These are phyloP conservation scores for Gastrophysa polygoni DNA, from an alignment of 2,888 invertebrate genomes.

Conservation along the genomic window DNA sequence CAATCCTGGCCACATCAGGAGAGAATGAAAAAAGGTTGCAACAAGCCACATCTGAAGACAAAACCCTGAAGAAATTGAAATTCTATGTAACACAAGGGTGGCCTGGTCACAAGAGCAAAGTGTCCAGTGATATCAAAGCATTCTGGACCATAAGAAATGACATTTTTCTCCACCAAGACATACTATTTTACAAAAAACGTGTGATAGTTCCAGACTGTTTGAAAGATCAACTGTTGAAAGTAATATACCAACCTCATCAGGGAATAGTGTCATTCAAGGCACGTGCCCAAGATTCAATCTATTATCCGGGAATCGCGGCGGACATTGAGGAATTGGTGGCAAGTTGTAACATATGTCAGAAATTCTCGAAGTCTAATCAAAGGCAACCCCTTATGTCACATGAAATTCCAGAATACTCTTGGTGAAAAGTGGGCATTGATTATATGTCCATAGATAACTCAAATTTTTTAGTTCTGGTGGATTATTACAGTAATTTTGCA, in stretches of 20 bases:
- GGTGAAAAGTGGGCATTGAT: slow-evolving; percentile 26
- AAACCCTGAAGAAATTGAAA: background rate
- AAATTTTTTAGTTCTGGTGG: slow-evolving; percentile 19
- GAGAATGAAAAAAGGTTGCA: slow-evolving; percentile 11
- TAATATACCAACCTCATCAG: slow-evolving; percentile 15
- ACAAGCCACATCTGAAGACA: background rate
- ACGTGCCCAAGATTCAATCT: slow-evolving; percentile 35
- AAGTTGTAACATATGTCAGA: slow-evolving; percentile 20
- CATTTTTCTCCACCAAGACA: background rate
- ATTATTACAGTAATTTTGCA: slow-evolving; percentile 1
- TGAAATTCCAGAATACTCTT: slow-evolving; percentile 20
- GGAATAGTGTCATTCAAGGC: slow-evolving; percentile 24
- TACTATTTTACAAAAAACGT: slow-evolving; percentile 12
- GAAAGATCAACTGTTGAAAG: slow-evolving; percentile 11
- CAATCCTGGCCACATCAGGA: slow-evolving; percentile 5
- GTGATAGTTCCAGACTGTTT: slow-evolving; percentile 4
- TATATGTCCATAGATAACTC: slow-evolving; percentile 18
- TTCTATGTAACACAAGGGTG: background rate
- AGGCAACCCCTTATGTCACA: slow-evolving; percentile 18
- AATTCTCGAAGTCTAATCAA: slow-evolving; percentile 16
- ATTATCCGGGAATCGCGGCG: slow-evolving; percentile 35
- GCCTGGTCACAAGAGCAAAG: no score
- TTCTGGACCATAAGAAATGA: no score
- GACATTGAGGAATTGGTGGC: slow-evolving; percentile 36
- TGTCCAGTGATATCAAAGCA: no score